These are phyloP conservation scores for Mycogona germanica DNA, from an alignment of 2,888 invertebrate genomes.

Conservation along the genomic window DNA sequence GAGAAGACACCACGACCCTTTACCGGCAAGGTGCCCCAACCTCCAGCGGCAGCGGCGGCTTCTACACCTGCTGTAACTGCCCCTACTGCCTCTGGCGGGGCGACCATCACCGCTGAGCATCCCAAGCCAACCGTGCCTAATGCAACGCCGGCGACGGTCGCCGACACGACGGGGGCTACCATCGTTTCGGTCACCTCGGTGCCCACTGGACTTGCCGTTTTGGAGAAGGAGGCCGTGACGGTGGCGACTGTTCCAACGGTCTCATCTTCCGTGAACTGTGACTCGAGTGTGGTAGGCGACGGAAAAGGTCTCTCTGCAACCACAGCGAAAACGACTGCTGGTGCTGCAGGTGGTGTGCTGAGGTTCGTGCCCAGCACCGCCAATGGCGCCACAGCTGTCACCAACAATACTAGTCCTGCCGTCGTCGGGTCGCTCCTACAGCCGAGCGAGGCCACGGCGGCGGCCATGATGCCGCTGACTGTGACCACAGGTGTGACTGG, in stretches of 20 bases:
- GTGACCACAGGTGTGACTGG: slow-evolving; percentile 18
- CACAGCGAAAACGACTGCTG: neutral
- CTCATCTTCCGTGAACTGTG: neutral
- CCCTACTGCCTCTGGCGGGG: too few relatives aligned
- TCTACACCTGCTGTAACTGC: neutral
- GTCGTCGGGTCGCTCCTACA: too few relatives aligned
- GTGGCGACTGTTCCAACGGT: too few relatives aligned
- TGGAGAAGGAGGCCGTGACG: too few relatives aligned
- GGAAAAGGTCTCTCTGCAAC: neutral
- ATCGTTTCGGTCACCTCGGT: slow-evolving; percentile 16
- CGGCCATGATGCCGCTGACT: neutral
- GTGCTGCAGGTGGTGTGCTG: too few relatives aligned
- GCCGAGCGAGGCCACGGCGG: too few relatives aligned
- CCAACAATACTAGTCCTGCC: too few relatives aligned
- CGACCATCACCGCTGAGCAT: too few relatives aligned
- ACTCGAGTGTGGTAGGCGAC: neutral
- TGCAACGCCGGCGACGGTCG: neutral
- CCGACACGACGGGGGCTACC: neutral
- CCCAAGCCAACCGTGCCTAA: slow-evolving; percentile 15
- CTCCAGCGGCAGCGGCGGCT: slow-evolving; percentile 10
- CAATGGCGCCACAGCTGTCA: too few relatives aligned
- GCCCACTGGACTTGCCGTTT: too few relatives aligned
- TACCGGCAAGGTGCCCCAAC: slow-evolving; percentile 21
- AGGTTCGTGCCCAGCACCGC: too few relatives aligned
- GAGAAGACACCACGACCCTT: slow-evolving; percentile 21